Percentiles rank a stretch among this genome's conserved stretches.
phyloP scores from a whole-genome alignment of 1,140 invertebrate species.

The Augochlora pura region DNA sequence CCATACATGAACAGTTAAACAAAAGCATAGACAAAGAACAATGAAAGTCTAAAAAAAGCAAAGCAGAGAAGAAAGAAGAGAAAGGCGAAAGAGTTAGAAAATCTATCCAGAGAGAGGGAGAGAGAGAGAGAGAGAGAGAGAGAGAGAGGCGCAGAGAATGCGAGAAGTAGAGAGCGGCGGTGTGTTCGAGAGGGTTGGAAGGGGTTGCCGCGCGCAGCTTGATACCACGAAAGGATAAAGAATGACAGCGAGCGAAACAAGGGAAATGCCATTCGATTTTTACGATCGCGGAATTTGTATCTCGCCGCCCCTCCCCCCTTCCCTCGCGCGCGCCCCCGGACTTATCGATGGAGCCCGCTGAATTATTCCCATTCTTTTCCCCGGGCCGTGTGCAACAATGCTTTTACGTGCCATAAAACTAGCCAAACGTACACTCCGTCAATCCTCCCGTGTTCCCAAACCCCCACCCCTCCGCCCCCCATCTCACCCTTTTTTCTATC shows the following conservation, averaged over 20 bases:
- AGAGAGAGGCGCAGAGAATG: neutral
- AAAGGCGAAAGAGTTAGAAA: neutral
- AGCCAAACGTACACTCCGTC: slow-evolving; percentile 57
- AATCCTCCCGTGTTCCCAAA: slow-evolving; percentile 16
- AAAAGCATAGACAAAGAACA: no score
- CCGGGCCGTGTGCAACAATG: slow-evolving; percentile 68
- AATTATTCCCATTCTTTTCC: slow-evolving; percentile 77
- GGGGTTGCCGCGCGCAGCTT: neutral
- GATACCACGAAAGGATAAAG: slow-evolving; percentile 16
- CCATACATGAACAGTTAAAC: no score
- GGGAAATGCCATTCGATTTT: slow-evolving; percentile 67
- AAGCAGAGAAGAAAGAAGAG: neutral
- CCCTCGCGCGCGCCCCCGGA: slow-evolving; percentile 48
- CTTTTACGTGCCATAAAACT: slow-evolving; percentile 76
- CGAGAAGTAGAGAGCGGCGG: neutral
- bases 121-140: neutral
- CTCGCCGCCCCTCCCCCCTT: no score
- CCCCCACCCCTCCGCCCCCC: no score
- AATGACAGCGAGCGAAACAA: slow-evolving; percentile 42
- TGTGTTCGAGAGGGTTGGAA: no score
- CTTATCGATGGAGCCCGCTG: slow-evolving; percentile 71
- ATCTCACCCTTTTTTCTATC: slow-evolving; percentile 23
- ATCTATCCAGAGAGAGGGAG: no score
- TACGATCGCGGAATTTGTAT: slow-evolving; percentile 76
- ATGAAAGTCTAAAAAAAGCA: no score